phyloP scores from a whole-genome alignment of 2,888 invertebrate species.

The Orchestes rusci region DNA sequence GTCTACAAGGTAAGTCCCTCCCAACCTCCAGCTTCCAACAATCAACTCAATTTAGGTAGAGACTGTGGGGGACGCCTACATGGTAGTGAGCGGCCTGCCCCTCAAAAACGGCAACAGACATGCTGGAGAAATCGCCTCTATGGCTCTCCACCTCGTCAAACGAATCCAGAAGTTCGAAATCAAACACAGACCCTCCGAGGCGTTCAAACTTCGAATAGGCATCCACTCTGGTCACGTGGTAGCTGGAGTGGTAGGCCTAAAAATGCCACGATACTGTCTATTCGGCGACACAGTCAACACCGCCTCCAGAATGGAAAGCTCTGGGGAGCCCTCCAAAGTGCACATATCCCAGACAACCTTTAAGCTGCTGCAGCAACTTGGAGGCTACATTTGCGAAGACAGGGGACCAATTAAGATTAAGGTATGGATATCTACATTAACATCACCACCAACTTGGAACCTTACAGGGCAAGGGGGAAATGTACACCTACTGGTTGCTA shows the following conservation, averaged over 20 bases:
- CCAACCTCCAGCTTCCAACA: too few species aligned
- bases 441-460: not conserved
- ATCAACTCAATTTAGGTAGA: slow-evolving; percentile 69
- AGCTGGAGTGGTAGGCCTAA: slow-evolving; percentile 74
- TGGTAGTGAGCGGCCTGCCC: slow-evolving; percentile 75
- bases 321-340: slow-evolving; percentile 65
- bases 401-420: slow-evolving; percentile 68
- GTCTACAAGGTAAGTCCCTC: slow-evolving; percentile 67
- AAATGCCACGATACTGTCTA: slow-evolving; percentile 78
- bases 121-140: slow-evolving; percentile 72
- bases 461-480: slow-evolving; percentile 64
- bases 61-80: slow-evolving; percentile 77
- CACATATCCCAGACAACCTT: slow-evolving; percentile 70
- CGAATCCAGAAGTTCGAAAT: slow-evolving; percentile 63
- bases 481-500: slow-evolving; percentile 66
- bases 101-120: slow-evolving; percentile 65
- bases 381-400: slow-evolving; percentile 66
- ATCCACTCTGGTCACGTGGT: slow-evolving; percentile 68
- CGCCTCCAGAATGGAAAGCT: slow-evolving; percentile 74
- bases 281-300: slow-evolving; percentile 82
- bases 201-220: slow-evolving; percentile 65
- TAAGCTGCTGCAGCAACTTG: slow-evolving; percentile 57
- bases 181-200: slow-evolving; percentile 59
- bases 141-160: slow-evolving; percentile 67
- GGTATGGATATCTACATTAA: slow-evolving; percentile 41